Percentiles rank a stretch among this genome's conserved stretches.
phyloP scores from a whole-genome alignment of 2,888 invertebrate species.

The Neocrepidodera transversa region DNA sequence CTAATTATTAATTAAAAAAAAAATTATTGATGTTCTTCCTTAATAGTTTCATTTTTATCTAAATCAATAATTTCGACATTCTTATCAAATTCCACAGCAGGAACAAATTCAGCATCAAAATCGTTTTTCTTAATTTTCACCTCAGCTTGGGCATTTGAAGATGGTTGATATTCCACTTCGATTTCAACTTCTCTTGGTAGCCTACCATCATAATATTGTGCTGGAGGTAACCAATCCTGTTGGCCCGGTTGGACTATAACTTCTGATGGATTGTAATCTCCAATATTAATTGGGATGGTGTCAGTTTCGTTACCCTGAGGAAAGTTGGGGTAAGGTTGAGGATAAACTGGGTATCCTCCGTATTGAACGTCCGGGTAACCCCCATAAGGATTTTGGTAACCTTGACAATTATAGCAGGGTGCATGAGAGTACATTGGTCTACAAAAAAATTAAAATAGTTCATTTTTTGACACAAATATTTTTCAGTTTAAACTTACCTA shows the following conservation, averaged over 20 bases:
- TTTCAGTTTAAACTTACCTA: conserved; percentile 22
- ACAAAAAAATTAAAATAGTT: background rate
- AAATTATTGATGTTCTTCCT: no score
- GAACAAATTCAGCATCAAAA: background rate
- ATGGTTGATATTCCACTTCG: conserved; percentile 33
- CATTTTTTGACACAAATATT: background rate
- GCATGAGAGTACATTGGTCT: conserved; percentile 45
- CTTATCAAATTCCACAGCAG: background rate
- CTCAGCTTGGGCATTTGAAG: conserved; percentile 32
- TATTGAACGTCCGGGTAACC: background rate
- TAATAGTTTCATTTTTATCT: background rate
- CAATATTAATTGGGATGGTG: background rate
- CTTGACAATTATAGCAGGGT: conserved; percentile 35
- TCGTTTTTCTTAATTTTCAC: conserved; percentile 27
- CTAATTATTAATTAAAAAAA: no score
- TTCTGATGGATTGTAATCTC: background rate
- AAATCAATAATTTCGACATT: background rate
- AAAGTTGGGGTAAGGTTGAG: background rate
- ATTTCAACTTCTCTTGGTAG: conserved; percentile 34
- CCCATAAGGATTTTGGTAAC: conserved; percentile 22
- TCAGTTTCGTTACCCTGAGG: background rate
- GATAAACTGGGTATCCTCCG: background rate
- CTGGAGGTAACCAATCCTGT: background rate
- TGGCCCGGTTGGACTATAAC: background rate
- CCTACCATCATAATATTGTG: background rate